These are phyloP conservation scores for Platysternon megacephalum DNA, from an alignment of 2,113 vertebrate genomes.

Conservation along the genomic window DNA sequence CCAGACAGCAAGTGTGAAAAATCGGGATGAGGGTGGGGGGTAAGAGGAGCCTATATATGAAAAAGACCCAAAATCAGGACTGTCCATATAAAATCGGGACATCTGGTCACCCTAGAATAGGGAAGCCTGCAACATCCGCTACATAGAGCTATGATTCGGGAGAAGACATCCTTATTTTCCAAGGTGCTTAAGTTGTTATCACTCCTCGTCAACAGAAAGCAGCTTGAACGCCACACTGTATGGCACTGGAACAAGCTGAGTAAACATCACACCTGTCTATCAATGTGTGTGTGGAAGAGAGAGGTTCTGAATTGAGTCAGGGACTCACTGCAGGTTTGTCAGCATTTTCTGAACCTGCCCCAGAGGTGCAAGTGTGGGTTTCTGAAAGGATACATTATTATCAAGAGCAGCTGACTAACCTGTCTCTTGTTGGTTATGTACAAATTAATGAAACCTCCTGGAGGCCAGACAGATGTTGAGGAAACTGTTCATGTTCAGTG, in stretches of 20 bases:
- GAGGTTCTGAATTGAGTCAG: too few relatives aligned
- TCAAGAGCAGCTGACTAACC: background rate
- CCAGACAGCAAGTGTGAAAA: too few relatives aligned
- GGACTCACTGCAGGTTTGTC: background rate
- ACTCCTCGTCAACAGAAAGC: background rate
- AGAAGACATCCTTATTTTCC: background rate
- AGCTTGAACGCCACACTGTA: background rate
- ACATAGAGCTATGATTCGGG: background rate
- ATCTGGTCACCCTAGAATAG: too few relatives aligned
- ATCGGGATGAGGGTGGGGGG: too few relatives aligned
- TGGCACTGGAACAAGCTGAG: background rate
- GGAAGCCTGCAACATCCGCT: background rate
- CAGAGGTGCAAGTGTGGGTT: background rate
- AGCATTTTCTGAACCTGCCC: background rate
- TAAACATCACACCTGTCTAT: background rate
- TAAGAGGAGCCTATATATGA: too few relatives aligned
- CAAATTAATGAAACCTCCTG: background rate
- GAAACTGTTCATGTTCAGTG: fast-evolving
- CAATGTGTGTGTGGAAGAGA: too few relatives aligned
- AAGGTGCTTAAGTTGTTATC: background rate
- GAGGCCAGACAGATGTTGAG: background rate
- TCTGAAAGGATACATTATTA: background rate
- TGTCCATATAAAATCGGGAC: too few relatives aligned
- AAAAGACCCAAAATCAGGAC: too few relatives aligned
- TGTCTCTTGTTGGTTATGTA: background rate